Evolutionary conservation across 2,888 invertebrate species (phyloP).

Genomic region (Dusona sp.): DNA sequence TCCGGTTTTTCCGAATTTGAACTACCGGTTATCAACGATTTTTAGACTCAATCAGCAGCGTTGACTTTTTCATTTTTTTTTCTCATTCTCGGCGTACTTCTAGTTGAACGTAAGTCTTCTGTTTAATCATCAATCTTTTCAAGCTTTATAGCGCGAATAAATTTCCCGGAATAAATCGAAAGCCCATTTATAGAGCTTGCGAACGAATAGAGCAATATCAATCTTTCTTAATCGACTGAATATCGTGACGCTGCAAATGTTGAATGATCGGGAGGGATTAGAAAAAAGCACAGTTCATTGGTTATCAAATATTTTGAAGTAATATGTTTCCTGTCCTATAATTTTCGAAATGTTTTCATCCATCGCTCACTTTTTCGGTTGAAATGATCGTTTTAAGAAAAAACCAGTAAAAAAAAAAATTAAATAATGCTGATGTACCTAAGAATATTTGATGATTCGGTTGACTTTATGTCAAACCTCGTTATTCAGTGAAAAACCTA

Average conservation of each 20-base stretch:
- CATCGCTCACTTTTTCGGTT: background rate
- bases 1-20: constrained; percentile 55
- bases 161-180: constrained; percentile 15
- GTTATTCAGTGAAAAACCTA: too few relatives aligned
- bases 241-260: background rate
- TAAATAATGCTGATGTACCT: background rate
- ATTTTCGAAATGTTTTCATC: background rate
- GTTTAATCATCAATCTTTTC: constrained; percentile 33
- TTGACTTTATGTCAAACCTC: too few relatives aligned
- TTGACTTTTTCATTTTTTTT: constrained; percentile 41
- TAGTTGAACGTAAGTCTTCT: background rate
- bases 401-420: background rate
- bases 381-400: background rate
- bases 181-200: constrained; percentile 6
- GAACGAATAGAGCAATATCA: constrained; percentile 8
- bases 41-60: constrained; percentile 43
- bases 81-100: background rate
- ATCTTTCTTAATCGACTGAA: background rate
- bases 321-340: background rate
- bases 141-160: background rate
- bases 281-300: background rate
- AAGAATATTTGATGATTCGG: background rate
- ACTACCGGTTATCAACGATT: constrained; percentile 59
- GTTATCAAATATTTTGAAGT: background rate
- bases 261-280: background rate